These are phyloP conservation scores for Clarias batrachus DNA, from an alignment of 2,113 vertebrate species.

Conservation along the genomic window DNA sequence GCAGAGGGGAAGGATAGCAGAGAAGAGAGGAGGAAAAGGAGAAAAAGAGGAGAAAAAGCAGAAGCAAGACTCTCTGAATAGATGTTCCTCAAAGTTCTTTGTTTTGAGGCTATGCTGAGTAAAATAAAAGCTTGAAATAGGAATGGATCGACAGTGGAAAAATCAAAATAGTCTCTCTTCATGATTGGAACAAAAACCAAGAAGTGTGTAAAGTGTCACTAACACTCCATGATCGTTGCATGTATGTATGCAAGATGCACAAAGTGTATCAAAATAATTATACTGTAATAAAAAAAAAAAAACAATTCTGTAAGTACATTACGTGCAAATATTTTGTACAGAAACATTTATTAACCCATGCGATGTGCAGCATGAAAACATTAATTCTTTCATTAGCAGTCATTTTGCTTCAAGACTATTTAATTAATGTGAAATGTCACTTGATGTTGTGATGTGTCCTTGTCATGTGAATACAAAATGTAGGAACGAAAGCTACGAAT, in stretches of 20 bases:
- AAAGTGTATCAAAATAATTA: neutral
- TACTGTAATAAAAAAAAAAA: too few species aligned
- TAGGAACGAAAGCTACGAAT: neutral
- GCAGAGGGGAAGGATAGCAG: slow-evolving; percentile 14
- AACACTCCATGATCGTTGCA: neutral
- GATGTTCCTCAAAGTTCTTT: slow-evolving; percentile 11
- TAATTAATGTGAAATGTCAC: too few species aligned
- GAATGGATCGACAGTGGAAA: neutral
- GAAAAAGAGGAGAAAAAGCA: slow-evolving; percentile 33
- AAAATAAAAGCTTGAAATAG: slow-evolving; percentile 30
- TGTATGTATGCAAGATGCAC: neutral
- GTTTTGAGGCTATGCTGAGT: neutral
- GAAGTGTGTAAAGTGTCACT: neutral
- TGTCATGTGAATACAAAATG: neutral
- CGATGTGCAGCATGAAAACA: neutral
- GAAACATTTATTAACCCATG: neutral
- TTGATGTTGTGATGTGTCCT: neutral
- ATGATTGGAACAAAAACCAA: neutral
- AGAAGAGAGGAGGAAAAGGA: slow-evolving; percentile 21
- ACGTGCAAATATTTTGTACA: too few species aligned
- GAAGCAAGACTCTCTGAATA: slow-evolving; percentile 18
- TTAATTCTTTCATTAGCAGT: neutral
- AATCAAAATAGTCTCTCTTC: neutral
- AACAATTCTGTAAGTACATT: neutral
- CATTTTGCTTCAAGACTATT: neutral